A percentile compares a stretch with the other conserved stretches of the same genome.
Conservation (phyloP, 2,888 invertebrate genomes). For the Cataglyphis altisquamis region DNA sequence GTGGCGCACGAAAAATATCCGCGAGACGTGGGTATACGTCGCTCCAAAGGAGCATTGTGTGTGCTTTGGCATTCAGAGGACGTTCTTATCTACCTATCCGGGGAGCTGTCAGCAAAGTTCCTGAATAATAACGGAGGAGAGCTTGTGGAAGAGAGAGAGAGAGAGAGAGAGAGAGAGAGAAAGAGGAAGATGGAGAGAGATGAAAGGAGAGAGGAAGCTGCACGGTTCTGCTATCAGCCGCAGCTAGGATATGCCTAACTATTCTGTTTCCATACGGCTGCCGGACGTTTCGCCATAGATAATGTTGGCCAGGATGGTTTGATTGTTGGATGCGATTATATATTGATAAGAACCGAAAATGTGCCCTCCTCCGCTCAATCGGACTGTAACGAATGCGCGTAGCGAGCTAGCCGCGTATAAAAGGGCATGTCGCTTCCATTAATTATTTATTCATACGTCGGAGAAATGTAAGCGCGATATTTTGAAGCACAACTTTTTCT, state of each 20-base stretch:
- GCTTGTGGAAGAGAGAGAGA: constrained; percentile 70
- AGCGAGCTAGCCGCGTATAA: background rate
- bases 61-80: constrained; percentile 85
- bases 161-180: constrained; percentile 48
- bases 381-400: constrained; percentile 26
- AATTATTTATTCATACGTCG: constrained; percentile 27
- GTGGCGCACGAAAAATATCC: constrained; percentile 66
- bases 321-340: constrained; percentile 72
- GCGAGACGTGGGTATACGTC: constrained; percentile 74
- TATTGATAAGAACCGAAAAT: constrained; percentile 62
- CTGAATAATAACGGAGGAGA: constrained; percentile 85
- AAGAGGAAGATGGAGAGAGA: constrained; percentile 23
- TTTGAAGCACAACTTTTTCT: background rate
- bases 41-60: constrained; percentile 82
- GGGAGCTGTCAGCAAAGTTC: constrained; percentile 86
- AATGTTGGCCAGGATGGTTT: constrained; percentile 79
- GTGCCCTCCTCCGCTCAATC: constrained; percentile 53
- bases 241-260: constrained; percentile 85
- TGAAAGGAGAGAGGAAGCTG: constrained; percentile 61
- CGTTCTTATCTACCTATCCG: constrained; percentile 86
- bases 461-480: background rate
- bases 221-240: constrained; percentile 81
- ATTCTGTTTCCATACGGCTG: constrained; percentile 82
- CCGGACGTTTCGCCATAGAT: constrained; percentile 84
- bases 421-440: background rate